A percentile compares a stretch with the other conserved stretches of the same genome.
Evolutionary conservation across 2,113 vertebrate species (phyloP).

Genomic region (Cyphomyrus discorhynchus): DNA sequence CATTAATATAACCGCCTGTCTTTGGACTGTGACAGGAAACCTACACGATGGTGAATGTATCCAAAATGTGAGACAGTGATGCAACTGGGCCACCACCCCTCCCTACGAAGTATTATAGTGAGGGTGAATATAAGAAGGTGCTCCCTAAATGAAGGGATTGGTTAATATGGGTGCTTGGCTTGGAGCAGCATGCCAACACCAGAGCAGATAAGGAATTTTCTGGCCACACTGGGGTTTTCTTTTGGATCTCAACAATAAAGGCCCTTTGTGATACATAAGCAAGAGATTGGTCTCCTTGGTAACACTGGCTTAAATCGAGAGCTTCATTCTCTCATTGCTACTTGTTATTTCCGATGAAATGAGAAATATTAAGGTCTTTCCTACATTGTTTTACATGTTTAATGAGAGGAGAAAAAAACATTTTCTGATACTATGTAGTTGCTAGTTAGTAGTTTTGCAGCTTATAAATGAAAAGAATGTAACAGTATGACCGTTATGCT

Average conservation of each 20-base stretch:
- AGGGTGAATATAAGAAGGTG: neutral
- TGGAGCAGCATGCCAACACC: neutral
- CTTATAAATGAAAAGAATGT: neutral
- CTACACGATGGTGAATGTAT: neutral
- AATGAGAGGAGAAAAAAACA: neutral
- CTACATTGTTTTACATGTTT: neutral
- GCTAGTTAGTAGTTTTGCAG: neutral
- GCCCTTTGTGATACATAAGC: neutral
- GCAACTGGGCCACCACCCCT: neutral
- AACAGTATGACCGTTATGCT: neutral
- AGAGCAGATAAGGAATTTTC: constrained; percentile 4
- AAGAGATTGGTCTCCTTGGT: neutral
- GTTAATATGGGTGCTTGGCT: neutral
- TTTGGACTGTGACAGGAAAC: neutral
- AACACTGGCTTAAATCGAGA: neutral
- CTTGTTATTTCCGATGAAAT: neutral
- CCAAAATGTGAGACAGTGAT: neutral
- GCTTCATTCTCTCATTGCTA: neutral
- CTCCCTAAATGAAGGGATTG: neutral
- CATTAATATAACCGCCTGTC: neutral
- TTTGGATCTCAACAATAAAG: neutral
- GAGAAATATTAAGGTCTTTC: neutral
- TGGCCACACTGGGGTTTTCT: neutral
- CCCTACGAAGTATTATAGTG: neutral
- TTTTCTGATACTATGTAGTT: neutral